phyloP scores from a whole-genome alignment of 1,140 invertebrate genomes.

The Fragariocoptes setiger region DNA sequence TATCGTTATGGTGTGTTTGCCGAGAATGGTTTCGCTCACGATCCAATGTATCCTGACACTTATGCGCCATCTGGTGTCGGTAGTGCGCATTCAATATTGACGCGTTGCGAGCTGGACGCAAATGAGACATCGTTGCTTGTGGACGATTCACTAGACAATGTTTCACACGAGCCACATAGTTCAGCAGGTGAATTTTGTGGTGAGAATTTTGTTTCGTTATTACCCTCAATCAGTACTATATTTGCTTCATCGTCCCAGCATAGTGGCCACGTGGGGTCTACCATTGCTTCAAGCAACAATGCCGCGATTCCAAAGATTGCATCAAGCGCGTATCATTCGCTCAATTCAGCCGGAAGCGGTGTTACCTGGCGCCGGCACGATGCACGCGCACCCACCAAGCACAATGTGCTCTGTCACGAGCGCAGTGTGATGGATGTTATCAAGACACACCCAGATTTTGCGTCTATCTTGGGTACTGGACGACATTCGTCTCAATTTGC shows the following conservation, averaged over 20 bases:
- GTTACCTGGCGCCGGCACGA: constrained; percentile 24
- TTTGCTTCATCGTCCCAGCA: no score
- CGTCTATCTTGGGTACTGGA: no score
- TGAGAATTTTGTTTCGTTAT: no score
- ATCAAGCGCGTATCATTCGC: not conserved
- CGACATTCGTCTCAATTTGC: no score
- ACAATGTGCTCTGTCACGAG: constrained; percentile 28
- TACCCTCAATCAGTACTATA: no score
- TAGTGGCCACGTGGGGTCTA: no score
- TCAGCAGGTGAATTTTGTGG: no score
- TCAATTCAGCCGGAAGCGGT: constrained; percentile 17
- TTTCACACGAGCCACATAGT: no score
- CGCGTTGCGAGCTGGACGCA: constrained; percentile 18
- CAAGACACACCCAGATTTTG: constrained; percentile 25
- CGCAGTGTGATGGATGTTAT: constrained; percentile 28
- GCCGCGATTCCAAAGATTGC: no score
- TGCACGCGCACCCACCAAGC: constrained; percentile 28
- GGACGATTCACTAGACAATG: no score
- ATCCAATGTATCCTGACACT: constrained; percentile 23
- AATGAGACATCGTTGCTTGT: no score
- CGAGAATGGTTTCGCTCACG: constrained; percentile 25
- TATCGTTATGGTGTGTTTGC: constrained; percentile 35
- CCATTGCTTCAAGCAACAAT: no score
- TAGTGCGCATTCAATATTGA: not conserved
- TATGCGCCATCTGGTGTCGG: constrained; percentile 10